Percentiles rank a stretch among this genome's conserved stretches.
Conservation (phyloP, 2,113 vertebrate species). For the Edolisoma coerulescens region DNA sequence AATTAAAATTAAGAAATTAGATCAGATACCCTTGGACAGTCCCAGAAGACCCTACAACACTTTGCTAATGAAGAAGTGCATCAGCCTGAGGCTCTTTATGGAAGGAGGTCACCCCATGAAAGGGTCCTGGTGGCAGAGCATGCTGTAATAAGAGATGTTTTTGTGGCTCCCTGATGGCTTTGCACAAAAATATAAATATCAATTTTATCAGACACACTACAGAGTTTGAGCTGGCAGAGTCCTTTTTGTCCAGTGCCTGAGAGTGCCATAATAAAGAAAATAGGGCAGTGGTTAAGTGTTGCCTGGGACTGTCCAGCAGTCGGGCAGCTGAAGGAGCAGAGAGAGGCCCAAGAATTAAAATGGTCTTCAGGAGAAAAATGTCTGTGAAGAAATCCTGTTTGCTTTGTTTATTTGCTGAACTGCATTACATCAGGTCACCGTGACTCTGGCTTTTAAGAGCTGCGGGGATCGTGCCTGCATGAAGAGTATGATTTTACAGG, state of each 20-base stretch:
- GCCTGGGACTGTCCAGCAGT: background rate
- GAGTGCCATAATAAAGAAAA: background rate
- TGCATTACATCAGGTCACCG: background rate
- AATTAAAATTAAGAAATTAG: constrained; percentile 7
- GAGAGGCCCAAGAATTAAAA: background rate
- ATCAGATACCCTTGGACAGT: background rate
- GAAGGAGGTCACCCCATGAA: background rate
- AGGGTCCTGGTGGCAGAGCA: background rate
- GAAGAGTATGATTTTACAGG: background rate
- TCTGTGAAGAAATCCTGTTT: background rate
- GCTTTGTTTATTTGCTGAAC: background rate
- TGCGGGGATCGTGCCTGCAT: background rate
- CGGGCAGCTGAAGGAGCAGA: background rate
- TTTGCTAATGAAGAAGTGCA: background rate
- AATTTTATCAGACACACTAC: background rate
- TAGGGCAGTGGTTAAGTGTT: background rate
- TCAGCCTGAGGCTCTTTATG: background rate
- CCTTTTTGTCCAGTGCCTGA: background rate
- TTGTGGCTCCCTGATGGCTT: background rate
- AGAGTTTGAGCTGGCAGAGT: background rate
- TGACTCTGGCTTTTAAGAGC: background rate
- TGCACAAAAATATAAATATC: background rate
- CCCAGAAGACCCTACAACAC: background rate
- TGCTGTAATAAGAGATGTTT: background rate
- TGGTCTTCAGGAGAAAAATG: background rate